Base-by-base conservation (phyloP, 2,797 vertebrate species). In the Sebastiscus albofasciatus region DNA sequence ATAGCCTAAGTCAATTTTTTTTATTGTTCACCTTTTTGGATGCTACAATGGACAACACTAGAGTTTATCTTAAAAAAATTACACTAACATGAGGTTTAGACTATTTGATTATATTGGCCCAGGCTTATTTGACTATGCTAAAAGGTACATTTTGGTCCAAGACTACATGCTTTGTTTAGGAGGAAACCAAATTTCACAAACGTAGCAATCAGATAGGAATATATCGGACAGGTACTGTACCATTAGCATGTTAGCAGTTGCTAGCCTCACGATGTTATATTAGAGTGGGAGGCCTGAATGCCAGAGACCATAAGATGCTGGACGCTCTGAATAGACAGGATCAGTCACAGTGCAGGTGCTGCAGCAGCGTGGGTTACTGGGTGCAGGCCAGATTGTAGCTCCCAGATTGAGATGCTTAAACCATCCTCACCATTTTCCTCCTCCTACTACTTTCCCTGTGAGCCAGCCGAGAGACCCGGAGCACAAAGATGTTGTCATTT, bases 401-500 rank as follows among this genome's bases (percentile, higher is more conserved):
- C 18, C 59, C 55, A 58, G 31, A 73, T 68, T 65, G 39, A 71
- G 46, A n/a, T 33, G 67, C 72, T 73, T 52, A 39, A 77, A 36
- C 36, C 52, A 18, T 77, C 82, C 13, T 73, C 39, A 2, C 84
- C 72, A 8, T 76, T 71, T 22, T 80, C 56, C 6, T 87, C 83
- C 22, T 64, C 79, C 34, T 36, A 16, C 79, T 62, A 0, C 52
- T 70, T 59, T 55, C 65, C 77, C 75, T 76, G 56, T 16, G n/a
- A 64, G 75, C 75, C 14, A 46, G 42, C 42, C 2, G 34, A 52
- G 54, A 72, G 67, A 73, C 68, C 24, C 12, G 10, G 65, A 83
- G 75, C 74, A 71, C 56, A 67, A 58, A 72, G 80, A 93, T 92
- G 90, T 31, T 84, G 87, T 94, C 87, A 92, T 93, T 83, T 81